These are phyloP conservation scores for Apus apus DNA, from an alignment of 2,113 vertebrate species.

Conservation along the genomic window DNA sequence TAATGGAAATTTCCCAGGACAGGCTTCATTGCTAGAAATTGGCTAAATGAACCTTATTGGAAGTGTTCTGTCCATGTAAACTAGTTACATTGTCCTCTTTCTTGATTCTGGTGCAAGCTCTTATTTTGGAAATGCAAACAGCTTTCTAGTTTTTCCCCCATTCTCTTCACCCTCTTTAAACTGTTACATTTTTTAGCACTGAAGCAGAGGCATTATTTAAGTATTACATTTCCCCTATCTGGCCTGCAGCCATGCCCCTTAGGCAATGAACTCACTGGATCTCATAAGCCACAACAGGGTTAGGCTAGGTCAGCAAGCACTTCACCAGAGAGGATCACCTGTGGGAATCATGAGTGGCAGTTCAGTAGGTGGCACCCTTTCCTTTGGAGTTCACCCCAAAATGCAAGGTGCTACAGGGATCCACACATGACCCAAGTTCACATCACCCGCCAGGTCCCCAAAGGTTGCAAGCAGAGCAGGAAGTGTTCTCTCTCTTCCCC, in stretches of 20 bases:
- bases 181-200: constrained; percentile 9
- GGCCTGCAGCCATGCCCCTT: constrained; percentile 52
- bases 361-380: constrained; percentile 42
- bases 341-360: neutral
- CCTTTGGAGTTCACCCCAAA: neutral
- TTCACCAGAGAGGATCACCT: neutral
- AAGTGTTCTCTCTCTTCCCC: neutral
- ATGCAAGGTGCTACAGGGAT: fast-evolving
- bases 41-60: neutral
- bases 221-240: constrained; percentile 61
- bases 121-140: neutral
- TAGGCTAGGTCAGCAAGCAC: constrained; percentile 5
- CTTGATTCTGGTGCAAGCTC: neutral
- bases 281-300: constrained; percentile 20
- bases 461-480: fast-evolving
- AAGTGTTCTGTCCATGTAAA: neutral
- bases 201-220: constrained; percentile 35
- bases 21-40: constrained; percentile 4
- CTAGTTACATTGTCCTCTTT: neutral
- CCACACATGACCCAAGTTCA: neutral
- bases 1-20: neutral
- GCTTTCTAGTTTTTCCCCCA: neutral
- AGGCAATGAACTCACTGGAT: constrained; percentile 54
- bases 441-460: fast-evolving
- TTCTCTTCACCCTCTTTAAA: neutral